Conservation (phyloP, 2,797 vertebrate genomes). For the Artibeus jamaicensis region DNA sequence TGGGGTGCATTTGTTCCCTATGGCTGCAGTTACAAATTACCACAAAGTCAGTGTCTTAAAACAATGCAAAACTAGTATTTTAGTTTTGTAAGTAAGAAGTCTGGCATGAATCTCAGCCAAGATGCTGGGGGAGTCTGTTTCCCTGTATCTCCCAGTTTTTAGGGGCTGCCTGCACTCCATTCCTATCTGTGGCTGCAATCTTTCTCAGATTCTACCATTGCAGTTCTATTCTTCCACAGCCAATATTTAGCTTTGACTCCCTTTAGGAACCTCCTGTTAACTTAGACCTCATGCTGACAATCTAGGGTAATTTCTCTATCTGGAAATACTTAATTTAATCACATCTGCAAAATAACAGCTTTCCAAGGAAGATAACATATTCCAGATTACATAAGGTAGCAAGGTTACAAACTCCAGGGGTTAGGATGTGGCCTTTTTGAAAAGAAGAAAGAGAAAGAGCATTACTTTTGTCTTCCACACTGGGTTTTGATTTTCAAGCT, state of each 20-base stretch:
- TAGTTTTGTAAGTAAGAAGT: not conserved
- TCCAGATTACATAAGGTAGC: too few relatives aligned
- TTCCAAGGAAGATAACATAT: not conserved
- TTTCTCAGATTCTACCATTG: not conserved
- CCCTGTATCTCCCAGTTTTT: not conserved
- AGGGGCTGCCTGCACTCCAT: rapidly evolving
- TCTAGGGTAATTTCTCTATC: not conserved
- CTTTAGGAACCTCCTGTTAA: not conserved
- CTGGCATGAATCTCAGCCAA: not conserved
- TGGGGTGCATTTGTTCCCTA: not conserved
- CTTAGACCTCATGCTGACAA: not conserved
- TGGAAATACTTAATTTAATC: not conserved
- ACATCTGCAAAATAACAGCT: not conserved
- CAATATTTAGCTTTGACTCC: not conserved
- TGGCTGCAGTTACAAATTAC: not conserved
- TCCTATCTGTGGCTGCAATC: rapidly evolving
- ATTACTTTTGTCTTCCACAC: not conserved
- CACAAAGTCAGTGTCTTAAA: not conserved
- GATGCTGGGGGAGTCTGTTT: rapidly evolving
- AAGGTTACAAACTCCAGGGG: not conserved
- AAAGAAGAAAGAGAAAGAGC: not conserved
- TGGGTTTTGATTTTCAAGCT: not conserved
- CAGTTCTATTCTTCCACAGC: not conserved
- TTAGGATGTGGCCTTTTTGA: not conserved
- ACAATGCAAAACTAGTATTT: not conserved